Percentiles rank a stretch among this genome's conserved stretches.
Evolutionary conservation across 1,140 invertebrate genomes (phyloP).

Genomic region (Lordiphosa stackelbergi): DNA sequence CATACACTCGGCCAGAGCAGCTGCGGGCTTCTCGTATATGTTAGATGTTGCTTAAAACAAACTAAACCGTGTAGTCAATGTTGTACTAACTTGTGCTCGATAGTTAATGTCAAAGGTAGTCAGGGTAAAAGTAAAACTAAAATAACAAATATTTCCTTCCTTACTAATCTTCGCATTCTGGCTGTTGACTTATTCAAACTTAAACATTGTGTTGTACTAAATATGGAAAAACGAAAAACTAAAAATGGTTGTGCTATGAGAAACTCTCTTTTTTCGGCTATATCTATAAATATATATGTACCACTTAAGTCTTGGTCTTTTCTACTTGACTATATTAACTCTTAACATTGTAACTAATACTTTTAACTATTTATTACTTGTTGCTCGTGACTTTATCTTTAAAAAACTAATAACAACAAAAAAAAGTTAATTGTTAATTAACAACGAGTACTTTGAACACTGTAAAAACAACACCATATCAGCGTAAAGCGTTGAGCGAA

Average conservation of each 20-base stretch:
- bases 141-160: slow-evolving; percentile 14
- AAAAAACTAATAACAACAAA: not conserved
- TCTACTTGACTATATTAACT: not conserved
- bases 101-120: slow-evolving; percentile 41
- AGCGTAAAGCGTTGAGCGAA: slow-evolving; percentile 52
- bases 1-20: slow-evolving; percentile 23
- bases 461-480: slow-evolving; percentile 76
- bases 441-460: slow-evolving; percentile 54
- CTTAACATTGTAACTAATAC: slow-evolving; percentile 11
- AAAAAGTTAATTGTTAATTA: slow-evolving; percentile 14
- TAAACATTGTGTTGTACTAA: slow-evolving; percentile 7
- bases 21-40: slow-evolving; percentile 26
- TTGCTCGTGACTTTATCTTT: slow-evolving; percentile 18
- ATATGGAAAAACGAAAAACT: slow-evolving; percentile 47
- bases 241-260: slow-evolving; percentile 75
- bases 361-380: slow-evolving; percentile 32
- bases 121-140: slow-evolving; percentile 46
- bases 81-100: slow-evolving; percentile 46
- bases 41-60: slow-evolving; percentile 41
- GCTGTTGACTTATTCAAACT: slow-evolving; percentile 52
- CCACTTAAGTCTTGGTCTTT: slow-evolving; percentile 16
- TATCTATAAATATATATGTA: not conserved
- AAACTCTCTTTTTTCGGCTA: slow-evolving; percentile 49
- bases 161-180: slow-evolving; percentile 54
- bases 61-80: slow-evolving; percentile 19